Evolutionary conservation across 2,113 vertebrate species (phyloP).

Genomic region (Nothobranchius kuhntae): DNA sequence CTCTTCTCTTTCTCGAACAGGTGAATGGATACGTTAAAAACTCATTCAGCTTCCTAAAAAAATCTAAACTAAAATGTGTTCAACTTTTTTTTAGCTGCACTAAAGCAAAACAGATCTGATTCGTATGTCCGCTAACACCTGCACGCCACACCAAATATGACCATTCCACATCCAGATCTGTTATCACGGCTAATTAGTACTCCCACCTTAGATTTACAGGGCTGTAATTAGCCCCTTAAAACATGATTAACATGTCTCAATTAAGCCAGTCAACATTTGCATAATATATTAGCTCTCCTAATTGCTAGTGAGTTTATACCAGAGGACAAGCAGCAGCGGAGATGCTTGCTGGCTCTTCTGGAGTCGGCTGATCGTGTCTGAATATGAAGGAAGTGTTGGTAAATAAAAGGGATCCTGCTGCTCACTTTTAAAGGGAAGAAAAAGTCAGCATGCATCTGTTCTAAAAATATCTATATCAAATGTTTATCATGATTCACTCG

Average conservation of each 20-base stretch:
- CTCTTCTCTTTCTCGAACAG: conserved; percentile 43
- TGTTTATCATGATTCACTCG: conserved; percentile 60
- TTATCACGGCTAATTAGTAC: conserved; percentile 99
- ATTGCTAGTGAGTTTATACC: conserved; percentile 86
- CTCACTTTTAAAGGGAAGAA: conserved; percentile 54
- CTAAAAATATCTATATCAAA: conserved; percentile 40
- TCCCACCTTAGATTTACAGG: conserved; percentile 99
- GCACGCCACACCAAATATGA: conserved; percentile 61
- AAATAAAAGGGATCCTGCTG: conserved; percentile 48
- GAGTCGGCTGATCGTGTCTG: conserved; percentile 41
- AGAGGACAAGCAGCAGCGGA: conserved; percentile 87
- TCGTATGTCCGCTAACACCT: conserved; percentile 1
- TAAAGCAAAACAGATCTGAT: background rate
- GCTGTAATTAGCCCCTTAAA: conserved; percentile 99
- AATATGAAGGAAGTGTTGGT: conserved; percentile 30
- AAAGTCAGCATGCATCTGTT: conserved; percentile 35
- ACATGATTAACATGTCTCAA: conserved; percentile 99
- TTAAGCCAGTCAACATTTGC: conserved; percentile 98
- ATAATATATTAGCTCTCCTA: conserved; percentile 99
- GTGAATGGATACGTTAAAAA: conserved; percentile 23
- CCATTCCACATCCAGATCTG: conserved; percentile 83
- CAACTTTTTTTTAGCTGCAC: no score
- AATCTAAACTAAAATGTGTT: background rate
- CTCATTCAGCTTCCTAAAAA: no score
- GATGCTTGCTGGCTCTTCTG: conserved; percentile 64